A percentile compares a stretch with the other conserved stretches of the same genome.
Conservation (phyloP, 2,888 invertebrate species). For the Melinopterus prodromus region DNA sequence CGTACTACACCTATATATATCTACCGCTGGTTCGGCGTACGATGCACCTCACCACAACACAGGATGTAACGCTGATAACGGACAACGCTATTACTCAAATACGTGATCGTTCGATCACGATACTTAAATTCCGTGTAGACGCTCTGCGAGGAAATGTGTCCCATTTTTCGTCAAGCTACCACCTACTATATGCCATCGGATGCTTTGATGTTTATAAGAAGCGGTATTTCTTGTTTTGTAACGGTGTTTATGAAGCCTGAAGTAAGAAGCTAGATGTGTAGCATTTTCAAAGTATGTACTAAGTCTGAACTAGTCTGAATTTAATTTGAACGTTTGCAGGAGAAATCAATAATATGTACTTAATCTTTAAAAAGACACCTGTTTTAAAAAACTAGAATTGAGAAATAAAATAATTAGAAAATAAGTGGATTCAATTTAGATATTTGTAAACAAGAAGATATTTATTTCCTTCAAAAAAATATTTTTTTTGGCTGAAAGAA, state of each 20-base stretch:
- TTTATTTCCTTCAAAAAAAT: too few species aligned
- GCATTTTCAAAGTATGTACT: too few species aligned
- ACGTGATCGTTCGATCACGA: slow-evolving; percentile 16
- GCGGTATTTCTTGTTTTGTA: neutral
- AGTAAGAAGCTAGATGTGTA: neutral
- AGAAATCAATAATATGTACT: too few species aligned
- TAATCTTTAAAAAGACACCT: too few species aligned
- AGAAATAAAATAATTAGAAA: too few species aligned
- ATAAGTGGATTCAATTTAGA: too few species aligned
- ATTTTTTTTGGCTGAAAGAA: too few species aligned
- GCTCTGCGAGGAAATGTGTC: neutral
- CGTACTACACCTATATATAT: too few species aligned
- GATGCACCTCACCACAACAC: slow-evolving; percentile 9
- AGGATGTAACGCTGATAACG: slow-evolving; percentile 36
- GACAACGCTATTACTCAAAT: slow-evolving; percentile 32
- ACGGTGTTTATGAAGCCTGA: neutral
- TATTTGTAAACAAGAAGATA: too few species aligned
- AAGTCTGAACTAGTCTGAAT: too few species aligned
- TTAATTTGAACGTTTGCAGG: too few species aligned
- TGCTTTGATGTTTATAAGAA: neutral
- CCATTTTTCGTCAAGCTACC: neutral
- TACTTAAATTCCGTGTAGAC: neutral
- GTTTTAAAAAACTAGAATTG: too few species aligned
- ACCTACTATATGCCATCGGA: neutral
- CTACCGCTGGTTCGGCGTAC: neutral